phyloP scores from a whole-genome alignment of 2,797 vertebrate genomes.

The Propithecus deckenii region DNA sequence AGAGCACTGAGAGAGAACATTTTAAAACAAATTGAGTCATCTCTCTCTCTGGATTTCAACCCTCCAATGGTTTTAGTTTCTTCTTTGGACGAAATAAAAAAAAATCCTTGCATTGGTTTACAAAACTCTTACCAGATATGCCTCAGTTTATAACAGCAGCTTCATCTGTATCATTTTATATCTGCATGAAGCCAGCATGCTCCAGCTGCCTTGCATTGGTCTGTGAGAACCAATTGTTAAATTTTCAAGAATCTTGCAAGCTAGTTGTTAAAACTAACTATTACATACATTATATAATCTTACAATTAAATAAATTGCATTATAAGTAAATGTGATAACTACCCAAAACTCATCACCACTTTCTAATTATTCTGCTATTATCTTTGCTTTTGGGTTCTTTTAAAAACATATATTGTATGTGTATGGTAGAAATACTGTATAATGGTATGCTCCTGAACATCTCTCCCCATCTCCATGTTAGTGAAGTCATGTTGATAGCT shows the following conservation, averaged over 20 bases:
- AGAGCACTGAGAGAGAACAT: background rate
- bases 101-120: background rate
- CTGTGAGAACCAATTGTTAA: background rate
- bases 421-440: background rate
- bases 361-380: background rate
- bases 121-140: background rate
- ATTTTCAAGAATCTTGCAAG: background rate
- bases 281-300: background rate
- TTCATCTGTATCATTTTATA: background rate
- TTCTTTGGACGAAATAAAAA: background rate
- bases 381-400: background rate
- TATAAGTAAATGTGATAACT: background rate
- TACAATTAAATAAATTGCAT: background rate
- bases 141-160: background rate
- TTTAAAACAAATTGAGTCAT: constrained; percentile 38
- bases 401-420: background rate
- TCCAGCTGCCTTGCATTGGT: background rate
- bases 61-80: background rate
- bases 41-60: background rate
- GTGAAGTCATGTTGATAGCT: background rate
- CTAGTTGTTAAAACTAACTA: background rate
- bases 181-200: background rate
- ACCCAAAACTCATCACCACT: background rate
- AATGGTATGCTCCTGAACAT: background rate
- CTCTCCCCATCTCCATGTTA: background rate